Evolutionary conservation across 2,113 vertebrate genomes (phyloP).

Genomic region (Pluvianellus socialis): DNA sequence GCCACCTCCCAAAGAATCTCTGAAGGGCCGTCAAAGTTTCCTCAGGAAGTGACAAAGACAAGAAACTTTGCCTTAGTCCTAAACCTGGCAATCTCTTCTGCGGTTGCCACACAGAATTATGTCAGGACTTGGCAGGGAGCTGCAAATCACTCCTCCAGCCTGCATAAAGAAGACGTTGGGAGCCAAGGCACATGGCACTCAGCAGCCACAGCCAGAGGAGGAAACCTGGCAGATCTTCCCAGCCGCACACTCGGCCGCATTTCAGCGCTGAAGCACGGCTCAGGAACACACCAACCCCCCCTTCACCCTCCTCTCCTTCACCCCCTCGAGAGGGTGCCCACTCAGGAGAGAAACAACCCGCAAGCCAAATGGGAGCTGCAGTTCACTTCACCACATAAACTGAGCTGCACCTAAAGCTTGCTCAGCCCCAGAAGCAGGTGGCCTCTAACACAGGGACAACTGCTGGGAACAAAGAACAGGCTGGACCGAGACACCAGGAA

Average conservation of each 20-base stretch:
- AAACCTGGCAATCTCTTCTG: not conserved
- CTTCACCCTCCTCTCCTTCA: not conserved
- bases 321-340: not conserved
- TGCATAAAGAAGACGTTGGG: not conserved
- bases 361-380: not conserved
- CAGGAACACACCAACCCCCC: not conserved
- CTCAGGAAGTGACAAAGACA: slow-evolving; percentile 61
- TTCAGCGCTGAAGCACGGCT: not conserved
- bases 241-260: not conserved
- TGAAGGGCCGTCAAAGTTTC: slow-evolving; percentile 33
- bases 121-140: slow-evolving; percentile 15
- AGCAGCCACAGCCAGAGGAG: not conserved
- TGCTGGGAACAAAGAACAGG: not conserved
- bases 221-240: not conserved
- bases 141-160: not conserved
- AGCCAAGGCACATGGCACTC: slow-evolving; percentile 17
- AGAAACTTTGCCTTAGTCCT: slow-evolving; percentile 38
- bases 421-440: not conserved
- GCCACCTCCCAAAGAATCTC: not conserved
- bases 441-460: not conserved
- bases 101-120: slow-evolving; percentile 13
- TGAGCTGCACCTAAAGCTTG: not conserved
- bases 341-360: fast-evolving
- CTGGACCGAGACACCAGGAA: not conserved
- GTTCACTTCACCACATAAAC: not conserved